phyloP scores from a whole-genome alignment of 2,113 vertebrate species.

The Thamnophis sirtalis region DNA sequence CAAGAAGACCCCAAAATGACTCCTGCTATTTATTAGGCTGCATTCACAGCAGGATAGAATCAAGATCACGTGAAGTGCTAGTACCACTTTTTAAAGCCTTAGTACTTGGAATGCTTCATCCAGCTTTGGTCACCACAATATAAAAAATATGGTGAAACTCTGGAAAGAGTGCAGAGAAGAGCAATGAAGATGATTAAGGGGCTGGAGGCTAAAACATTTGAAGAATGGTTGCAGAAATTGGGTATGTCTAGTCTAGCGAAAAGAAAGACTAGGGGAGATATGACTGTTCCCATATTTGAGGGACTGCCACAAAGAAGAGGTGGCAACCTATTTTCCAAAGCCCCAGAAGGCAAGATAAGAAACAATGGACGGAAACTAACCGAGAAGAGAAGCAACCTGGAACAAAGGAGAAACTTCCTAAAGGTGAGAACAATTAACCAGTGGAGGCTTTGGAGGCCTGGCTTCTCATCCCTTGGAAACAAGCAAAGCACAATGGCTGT shows the following conservation, averaged over 20 bases:
- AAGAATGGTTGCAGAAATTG: not conserved
- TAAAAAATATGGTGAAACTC: too few species aligned
- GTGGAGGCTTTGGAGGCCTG: not conserved
- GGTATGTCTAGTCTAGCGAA: not conserved
- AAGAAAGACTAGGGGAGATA: not conserved
- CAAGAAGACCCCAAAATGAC: conserved; percentile 37
- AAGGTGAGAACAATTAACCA: too few species aligned
- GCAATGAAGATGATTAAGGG: not conserved
- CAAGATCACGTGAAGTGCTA: not conserved
- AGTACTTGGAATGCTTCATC: too few species aligned
- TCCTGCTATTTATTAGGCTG: not conserved
- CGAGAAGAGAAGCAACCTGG: too few species aligned
- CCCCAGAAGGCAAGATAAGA: too few species aligned
- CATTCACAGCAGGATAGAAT: not conserved
- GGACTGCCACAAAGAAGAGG: too few species aligned
- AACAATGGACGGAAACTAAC: too few species aligned
- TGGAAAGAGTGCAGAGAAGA: not conserved
- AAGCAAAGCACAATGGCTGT: not conserved
- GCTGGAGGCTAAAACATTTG: not conserved
- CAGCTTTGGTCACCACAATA: not conserved
- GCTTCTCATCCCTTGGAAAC: not conserved
- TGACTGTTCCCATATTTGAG: not conserved
- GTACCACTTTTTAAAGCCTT: not conserved
- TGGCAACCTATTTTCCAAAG: too few species aligned
- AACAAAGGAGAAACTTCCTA: too few species aligned